Evolutionary conservation across 2,113 vertebrate species (phyloP), one percentile per base, ranked within the genome.

Genomic region (Elaphurus davidianus): DNA sequence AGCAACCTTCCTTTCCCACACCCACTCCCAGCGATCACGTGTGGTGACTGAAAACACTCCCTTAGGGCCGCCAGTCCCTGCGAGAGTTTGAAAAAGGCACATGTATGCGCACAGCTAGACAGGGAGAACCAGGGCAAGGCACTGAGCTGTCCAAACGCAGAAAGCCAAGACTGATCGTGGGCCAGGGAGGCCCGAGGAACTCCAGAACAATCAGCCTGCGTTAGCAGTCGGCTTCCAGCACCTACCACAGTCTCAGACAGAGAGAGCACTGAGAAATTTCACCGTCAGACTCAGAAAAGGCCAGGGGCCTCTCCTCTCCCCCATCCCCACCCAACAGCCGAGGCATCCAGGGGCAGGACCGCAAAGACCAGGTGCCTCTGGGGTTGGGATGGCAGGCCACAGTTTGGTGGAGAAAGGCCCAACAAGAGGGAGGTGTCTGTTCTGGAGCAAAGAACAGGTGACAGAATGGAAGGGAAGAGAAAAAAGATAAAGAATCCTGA

Each of bases 1-100:
- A 33, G 30, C n/a, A 71, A 23, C 33, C 59, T 82, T 90, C 85
- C 84, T 50, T 64, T 87, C 95, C 62, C 93, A 57, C n/a, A 40
- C 52, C 28, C 14, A 12, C 88, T 89, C 52, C 47, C 83, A 40
- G 47, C 0, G 13, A 21, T 25, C 96, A 91, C 47, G 0, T 57
- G 96, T 16, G 71, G 16, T 19, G 91, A 97, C 88, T 90, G 96
- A 92, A 71, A 91, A 90, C 78, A 40, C 43, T 50, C 76, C 27
- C 55, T 71, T 28, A 60, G 79, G 85, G 86, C 60, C 25, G 78
- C 90, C 86, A 90, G 83, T 47, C 67, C 85, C 93, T 3, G 25
- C 21, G 33, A 30, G 45, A 84, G 90, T 45, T 50, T 92, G 96
- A 47, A 92, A 91, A 57, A 64, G 62, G 96, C 54, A n/a, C 28